A percentile compares a stretch with the other conserved stretches of the same genome.
Evolutionary conservation across 2,888 invertebrate genomes (phyloP).

Genomic region (Temnothorax ravouxi): DNA sequence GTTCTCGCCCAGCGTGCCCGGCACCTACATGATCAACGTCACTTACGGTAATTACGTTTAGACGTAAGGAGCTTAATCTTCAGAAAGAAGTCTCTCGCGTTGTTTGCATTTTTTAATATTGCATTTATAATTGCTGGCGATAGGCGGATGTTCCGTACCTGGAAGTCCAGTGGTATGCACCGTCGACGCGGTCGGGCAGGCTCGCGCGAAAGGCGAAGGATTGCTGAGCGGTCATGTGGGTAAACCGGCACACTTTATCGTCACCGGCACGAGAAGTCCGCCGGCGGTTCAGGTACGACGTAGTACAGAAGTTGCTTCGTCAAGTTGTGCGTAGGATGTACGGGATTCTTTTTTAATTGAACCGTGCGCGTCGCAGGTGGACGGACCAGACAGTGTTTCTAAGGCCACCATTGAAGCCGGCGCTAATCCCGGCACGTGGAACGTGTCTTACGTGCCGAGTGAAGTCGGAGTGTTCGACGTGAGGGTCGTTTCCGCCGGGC

Average conservation of each 20-base stretch:
- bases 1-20: constrained; percentile 94
- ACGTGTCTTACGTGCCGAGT: constrained; percentile 95
- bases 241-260: constrained; percentile 87
- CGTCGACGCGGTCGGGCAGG: constrained; percentile 88
- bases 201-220: constrained; percentile 89
- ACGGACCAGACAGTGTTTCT: constrained; percentile 89
- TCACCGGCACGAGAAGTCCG: constrained; percentile 84
- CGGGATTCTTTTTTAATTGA: neutral
- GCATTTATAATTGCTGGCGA: neutral
- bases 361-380: constrained; percentile 82
- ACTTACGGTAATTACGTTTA: constrained; percentile 87
- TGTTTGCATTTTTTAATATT: neutral
- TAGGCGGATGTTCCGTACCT: constrained; percentile 84
- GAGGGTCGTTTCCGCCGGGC: constrained; percentile 90
- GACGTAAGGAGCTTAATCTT: neutral
- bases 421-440: constrained; percentile 92
- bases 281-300: constrained; percentile 83
- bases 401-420: constrained; percentile 89
- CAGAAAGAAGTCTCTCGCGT: neutral
- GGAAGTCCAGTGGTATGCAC: constrained; percentile 88
- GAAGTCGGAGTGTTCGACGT: constrained; percentile 97
- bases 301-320: neutral
- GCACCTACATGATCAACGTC: constrained; percentile 90
- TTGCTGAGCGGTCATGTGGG: constrained; percentile 87
- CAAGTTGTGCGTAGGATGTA: neutral